These are phyloP conservation scores for Linurgus olivaceus DNA, from an alignment of 2,797 vertebrate genomes.

Conservation along the genomic window DNA sequence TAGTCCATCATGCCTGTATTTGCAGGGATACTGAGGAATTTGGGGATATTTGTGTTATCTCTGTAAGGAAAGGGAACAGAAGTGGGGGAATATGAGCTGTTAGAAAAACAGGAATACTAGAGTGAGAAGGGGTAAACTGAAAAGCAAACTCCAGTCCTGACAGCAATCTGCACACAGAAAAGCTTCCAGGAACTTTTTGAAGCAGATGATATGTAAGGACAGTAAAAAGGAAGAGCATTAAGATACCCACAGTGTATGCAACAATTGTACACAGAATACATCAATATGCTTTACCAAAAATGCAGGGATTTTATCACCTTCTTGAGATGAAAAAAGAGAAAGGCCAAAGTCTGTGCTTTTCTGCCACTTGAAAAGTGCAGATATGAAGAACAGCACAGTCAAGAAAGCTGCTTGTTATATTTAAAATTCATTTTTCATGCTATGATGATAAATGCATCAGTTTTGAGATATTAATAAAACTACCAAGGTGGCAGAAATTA, in stretches of 20 bases:
- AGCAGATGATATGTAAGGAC: not conserved
- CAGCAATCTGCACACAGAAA: not conserved
- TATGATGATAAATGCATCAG: not conserved
- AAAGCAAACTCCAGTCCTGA: not conserved
- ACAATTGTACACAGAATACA: not conserved
- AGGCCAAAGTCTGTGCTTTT: not conserved
- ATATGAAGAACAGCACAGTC: not conserved
- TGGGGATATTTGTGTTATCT: not conserved
- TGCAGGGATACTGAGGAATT: not conserved
- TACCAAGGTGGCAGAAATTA: not conserved
- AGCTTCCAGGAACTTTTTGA: not conserved
- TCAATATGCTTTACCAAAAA: not conserved
- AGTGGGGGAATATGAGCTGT: not conserved
- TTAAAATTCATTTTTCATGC: not conserved
- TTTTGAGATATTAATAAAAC: not conserved
- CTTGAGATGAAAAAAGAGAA: not conserved
- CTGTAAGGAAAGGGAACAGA: not conserved
- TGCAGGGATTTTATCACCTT: not conserved
- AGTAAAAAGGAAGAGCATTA: not conserved
- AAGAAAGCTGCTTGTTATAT: not conserved
- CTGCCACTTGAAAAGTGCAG: not conserved
- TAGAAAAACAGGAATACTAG: not conserved
- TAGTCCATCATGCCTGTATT: not conserved
- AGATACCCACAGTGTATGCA: not conserved
- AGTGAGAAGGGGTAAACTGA: not conserved